phyloP scores from a whole-genome alignment of 2,113 vertebrate species.

The Nothoprocta pentlandii region DNA sequence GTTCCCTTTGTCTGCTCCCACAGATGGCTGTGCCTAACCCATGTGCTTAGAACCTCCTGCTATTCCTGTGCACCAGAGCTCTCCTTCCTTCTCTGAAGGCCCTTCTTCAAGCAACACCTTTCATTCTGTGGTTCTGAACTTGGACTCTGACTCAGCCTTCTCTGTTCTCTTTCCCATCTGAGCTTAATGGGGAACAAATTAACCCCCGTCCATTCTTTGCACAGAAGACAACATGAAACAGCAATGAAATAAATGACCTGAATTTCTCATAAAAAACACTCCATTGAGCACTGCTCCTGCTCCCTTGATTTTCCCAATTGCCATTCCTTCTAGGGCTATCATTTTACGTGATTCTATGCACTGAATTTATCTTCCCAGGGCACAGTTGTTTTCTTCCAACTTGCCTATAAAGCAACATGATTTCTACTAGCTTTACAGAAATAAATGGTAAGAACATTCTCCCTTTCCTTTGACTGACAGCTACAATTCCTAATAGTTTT shows the following conservation, averaged over 20 bases:
- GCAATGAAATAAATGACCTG: constrained; percentile 26
- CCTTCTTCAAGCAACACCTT: background rate
- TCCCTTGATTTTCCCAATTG: constrained; percentile 37
- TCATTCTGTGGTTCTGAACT: background rate
- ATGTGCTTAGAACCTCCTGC: background rate
- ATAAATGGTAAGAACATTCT: constrained; percentile 25
- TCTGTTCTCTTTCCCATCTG: background rate
- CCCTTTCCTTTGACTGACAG: background rate
- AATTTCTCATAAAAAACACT: constrained; percentile 35
- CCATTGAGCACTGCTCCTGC: background rate
- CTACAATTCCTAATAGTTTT: background rate
- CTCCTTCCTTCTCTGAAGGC: background rate
- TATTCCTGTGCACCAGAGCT: background rate
- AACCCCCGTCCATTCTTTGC: background rate
- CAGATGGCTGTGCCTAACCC: background rate
- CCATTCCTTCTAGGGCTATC: background rate
- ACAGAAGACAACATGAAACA: background rate
- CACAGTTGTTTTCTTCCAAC: constrained; percentile 30
- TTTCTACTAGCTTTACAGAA: constrained; percentile 31
- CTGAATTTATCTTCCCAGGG: constrained; percentile 32
- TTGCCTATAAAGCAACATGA: background rate
- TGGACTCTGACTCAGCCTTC: background rate
- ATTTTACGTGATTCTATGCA: constrained; percentile 26
- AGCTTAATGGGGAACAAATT: background rate
- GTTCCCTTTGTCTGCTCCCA: background rate